phyloP scores from a whole-genome alignment of 2,113 vertebrate species.

The Caranx ignobilis region DNA sequence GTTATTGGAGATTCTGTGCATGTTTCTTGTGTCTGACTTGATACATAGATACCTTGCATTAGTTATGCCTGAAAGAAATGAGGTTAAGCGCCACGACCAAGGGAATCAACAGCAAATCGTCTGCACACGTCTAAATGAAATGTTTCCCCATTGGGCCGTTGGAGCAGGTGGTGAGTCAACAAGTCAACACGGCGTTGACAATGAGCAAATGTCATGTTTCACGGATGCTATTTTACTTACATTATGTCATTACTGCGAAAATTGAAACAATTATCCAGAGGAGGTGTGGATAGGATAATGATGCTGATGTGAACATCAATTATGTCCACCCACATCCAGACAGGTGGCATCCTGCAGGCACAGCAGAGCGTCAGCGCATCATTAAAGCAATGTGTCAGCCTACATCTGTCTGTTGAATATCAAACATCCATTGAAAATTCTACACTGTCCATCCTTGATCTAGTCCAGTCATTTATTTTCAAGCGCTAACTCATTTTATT shows the following conservation, averaged over 20 bases:
- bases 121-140: conserved; percentile 16
- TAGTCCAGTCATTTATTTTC: not conserved
- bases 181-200: conserved; percentile 11
- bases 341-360: conserved; percentile 5
- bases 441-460: not conserved
- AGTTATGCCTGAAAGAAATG: conserved; percentile 1
- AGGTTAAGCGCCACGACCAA: conserved; percentile 5
- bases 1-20: not conserved
- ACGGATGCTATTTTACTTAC: conserved; percentile 5
- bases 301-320: conserved; percentile 25
- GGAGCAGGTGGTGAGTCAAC: conserved; percentile 36
- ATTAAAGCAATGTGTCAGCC: not conserved
- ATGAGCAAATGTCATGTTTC: conserved; percentile 24
- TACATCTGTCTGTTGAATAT: not conserved
- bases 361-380: not conserved
- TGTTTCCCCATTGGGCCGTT: conserved; percentile 5
- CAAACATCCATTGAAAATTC: not conserved
- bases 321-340: conserved; percentile 5
- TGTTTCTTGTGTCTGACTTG: not conserved
- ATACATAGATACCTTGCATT: not conserved
- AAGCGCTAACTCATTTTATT: not conserved
- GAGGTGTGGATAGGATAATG: conserved; percentile 2
- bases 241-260: conserved; percentile 19
- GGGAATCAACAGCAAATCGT: conserved; percentile 6
- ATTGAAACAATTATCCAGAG: conserved; percentile 14